Conservation (phyloP, 2,113 vertebrate genomes). For the Pantherophis guttatus region DNA sequence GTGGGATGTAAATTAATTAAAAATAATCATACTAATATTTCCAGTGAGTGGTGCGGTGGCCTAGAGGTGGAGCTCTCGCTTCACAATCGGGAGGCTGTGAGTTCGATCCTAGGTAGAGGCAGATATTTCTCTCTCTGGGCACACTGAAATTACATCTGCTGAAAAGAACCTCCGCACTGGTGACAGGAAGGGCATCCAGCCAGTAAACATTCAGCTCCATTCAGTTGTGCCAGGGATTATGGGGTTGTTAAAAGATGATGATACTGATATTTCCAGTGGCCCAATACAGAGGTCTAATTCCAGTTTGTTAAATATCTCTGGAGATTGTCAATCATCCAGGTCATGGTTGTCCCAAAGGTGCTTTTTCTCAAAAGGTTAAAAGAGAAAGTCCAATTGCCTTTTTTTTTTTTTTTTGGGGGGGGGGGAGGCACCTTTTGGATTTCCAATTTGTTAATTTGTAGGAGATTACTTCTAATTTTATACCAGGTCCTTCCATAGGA, state of each 20-base stretch:
- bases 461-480: slow-evolving; percentile 11
- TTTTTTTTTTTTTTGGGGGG: not conserved
- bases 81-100: too few relatives aligned
- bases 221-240: too few relatives aligned
- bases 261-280: slow-evolving; percentile 24
- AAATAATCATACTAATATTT: slow-evolving; percentile 22
- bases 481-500: slow-evolving; percentile 39
- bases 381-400: not conserved
- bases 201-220: too few relatives aligned
- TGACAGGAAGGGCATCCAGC: too few relatives aligned
- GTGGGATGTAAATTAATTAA: slow-evolving; percentile 3
- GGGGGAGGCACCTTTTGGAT: not conserved
- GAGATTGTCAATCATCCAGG: too few relatives aligned
- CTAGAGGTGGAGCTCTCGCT: too few relatives aligned
- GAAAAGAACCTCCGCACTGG: too few relatives aligned
- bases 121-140: too few relatives aligned
- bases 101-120: too few relatives aligned
- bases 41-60: not conserved
- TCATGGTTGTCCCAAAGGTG: not conserved
- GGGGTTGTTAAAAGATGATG: too few relatives aligned
- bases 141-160: too few relatives aligned
- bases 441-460: slow-evolving; percentile 27
- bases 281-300: slow-evolving; percentile 18
- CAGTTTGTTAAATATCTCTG: not conserved
- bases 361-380: too few relatives aligned